Conservation (phyloP, 2,113 vertebrate species). For the Nycticebus coucang region DNA sequence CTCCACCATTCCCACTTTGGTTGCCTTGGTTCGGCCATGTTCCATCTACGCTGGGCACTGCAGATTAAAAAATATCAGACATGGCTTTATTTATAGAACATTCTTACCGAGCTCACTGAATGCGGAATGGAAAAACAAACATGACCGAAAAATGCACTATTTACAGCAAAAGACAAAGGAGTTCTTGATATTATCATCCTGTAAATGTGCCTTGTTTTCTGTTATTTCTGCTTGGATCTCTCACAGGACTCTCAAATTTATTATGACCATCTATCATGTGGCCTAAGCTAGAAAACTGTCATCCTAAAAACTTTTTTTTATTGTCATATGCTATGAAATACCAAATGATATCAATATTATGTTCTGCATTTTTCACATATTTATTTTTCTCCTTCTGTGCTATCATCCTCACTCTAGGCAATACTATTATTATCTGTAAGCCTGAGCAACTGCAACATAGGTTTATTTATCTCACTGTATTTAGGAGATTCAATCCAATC, state of each 20-base stretch:
- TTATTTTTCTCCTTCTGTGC: background rate
- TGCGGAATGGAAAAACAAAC: background rate
- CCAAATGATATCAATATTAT: background rate
- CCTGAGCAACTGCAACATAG: background rate
- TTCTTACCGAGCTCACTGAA: background rate
- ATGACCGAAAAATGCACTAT: background rate
- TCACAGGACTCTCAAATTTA: background rate
- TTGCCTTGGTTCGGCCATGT: background rate
- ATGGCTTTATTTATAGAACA: constrained; percentile 1
- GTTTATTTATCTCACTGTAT: background rate
- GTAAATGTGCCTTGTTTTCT: background rate
- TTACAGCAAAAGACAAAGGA: background rate
- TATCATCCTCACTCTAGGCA: background rate
- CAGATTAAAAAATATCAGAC: background rate
- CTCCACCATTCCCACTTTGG: background rate
- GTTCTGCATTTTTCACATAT: background rate
- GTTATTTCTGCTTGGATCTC: background rate
- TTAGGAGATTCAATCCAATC: background rate
- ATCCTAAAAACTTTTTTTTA: background rate
- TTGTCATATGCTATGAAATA: background rate
- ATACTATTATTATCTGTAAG: background rate
- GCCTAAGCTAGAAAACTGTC: background rate
- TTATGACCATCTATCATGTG: background rate
- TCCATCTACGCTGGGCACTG: background rate
- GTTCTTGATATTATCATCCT: background rate